These are phyloP conservation scores for Lepidocyrtinus sp. DNA, from an alignment of 2,888 invertebrate genomes.

Conservation along the genomic window DNA sequence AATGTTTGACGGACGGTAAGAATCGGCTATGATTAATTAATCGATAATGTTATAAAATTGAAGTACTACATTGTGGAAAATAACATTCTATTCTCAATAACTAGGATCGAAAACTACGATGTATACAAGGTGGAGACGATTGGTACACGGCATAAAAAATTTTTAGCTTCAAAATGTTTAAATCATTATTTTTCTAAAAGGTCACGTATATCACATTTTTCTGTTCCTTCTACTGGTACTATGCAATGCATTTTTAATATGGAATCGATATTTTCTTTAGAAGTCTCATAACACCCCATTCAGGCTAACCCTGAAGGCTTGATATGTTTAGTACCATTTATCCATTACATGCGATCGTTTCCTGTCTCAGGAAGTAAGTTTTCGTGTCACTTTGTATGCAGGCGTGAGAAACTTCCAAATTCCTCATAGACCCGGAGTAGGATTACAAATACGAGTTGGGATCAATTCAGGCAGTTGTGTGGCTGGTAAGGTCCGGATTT, in stretches of 20 bases:
- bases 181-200: no score
- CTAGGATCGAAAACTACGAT: constrained; percentile 80
- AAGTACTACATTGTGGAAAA: no score
- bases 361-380: no score
- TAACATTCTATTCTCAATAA: no score
- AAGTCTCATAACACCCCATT: no score
- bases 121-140: constrained; percentile 83
- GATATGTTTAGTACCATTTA: no score
- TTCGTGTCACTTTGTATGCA: constrained; percentile 72
- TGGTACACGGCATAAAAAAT: no score
- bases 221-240: not conserved
- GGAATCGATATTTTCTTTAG: not conserved
- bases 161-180: no score
- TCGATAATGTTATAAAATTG: no score
- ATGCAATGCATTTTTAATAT: not conserved
- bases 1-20: constrained; percentile 82
- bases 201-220: not conserved
- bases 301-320: no score
- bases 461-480: constrained; percentile 80
- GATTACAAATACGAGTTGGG: constrained; percentile 76
- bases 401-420: constrained; percentile 76
- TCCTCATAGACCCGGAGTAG: constrained; percentile 74
- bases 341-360: no score
- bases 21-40: no score
- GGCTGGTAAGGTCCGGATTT: constrained; percentile 79